Conservation (phyloP, 37 sponge, comb jelly and placozoan genomes). For the Eunapius fragilis region DNA sequence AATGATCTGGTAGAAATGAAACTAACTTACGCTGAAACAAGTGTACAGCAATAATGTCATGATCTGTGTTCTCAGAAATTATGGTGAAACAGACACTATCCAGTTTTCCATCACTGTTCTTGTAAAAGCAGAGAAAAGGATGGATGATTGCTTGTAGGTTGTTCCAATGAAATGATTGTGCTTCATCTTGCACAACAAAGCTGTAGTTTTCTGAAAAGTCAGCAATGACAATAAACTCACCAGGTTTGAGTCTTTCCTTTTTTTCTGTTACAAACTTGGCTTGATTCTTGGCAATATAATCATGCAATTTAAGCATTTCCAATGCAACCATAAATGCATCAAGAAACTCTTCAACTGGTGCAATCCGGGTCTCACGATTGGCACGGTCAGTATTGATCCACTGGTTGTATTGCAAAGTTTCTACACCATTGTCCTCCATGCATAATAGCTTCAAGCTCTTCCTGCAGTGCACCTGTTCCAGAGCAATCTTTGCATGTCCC, state of each 20-base stretch:
- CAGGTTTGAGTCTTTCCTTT: too few relatives aligned
- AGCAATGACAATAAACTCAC: too few relatives aligned
- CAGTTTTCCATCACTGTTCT: background rate
- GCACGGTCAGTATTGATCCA: slow-evolving; percentile 27
- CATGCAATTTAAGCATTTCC: slow-evolving; percentile 1
- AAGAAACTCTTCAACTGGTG: background rate
- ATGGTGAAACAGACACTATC: too few relatives aligned
- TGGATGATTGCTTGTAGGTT: slow-evolving; percentile 50
- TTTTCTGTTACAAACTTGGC: background rate
- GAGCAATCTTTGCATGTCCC: slow-evolving; percentile 5
- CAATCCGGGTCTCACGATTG: slow-evolving; percentile 3
- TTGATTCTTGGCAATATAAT: too few relatives aligned
- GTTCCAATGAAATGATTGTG: slow-evolving; percentile 33
- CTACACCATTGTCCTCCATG: slow-evolving; percentile 25
- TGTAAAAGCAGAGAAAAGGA: slow-evolving; percentile 38
- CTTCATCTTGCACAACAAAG: too few relatives aligned
- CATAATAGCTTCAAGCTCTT: background rate
- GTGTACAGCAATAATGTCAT: too few relatives aligned
- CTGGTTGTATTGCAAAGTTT: slow-evolving; percentile 10
- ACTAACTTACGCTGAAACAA: too few relatives aligned
- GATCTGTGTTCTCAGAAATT: too few relatives aligned
- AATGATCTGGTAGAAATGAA: too few relatives aligned
- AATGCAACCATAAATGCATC: slow-evolving; percentile 18
- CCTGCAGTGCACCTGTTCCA: slow-evolving; percentile 10
- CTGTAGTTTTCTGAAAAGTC: too few relatives aligned